phyloP scores from a whole-genome alignment of 64 coral and sea anemone genomes.

The Anthopleura sola region DNA sequence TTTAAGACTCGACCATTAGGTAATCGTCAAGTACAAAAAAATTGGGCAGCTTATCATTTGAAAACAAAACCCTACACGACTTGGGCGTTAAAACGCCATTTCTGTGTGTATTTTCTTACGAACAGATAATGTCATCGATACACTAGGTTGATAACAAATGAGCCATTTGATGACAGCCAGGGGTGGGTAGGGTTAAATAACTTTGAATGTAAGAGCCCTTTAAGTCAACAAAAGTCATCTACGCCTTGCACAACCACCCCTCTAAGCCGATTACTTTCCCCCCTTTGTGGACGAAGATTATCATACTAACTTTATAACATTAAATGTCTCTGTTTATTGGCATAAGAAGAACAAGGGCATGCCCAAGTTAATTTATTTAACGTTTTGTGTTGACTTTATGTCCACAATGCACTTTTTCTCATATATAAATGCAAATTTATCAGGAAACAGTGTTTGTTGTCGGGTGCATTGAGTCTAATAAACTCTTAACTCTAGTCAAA shows the following conservation, averaged over 20 bases:
- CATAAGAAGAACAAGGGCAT: background rate
- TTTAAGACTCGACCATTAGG: background rate
- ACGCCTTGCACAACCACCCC: background rate
- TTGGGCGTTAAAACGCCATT: background rate
- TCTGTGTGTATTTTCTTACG: background rate
- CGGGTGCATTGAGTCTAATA: background rate
- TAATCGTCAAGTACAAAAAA: background rate
- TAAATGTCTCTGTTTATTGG: background rate
- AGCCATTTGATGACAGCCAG: background rate
- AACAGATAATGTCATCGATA: constrained; percentile 11
- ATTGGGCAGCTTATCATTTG: background rate
- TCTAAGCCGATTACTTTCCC: background rate
- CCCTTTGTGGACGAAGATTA: background rate
- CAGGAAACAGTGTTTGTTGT: background rate
- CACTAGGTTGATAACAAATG: background rate
- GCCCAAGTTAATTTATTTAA: background rate
- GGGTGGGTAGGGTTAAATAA: background rate
- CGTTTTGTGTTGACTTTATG: background rate
- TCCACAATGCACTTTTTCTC: background rate
- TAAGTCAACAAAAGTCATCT: background rate
- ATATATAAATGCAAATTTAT: background rate
- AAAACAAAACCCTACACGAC: constrained; percentile 12
- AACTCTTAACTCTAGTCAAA: background rate
- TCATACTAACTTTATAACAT: background rate
- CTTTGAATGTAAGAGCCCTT: background rate